phyloP scores from a whole-genome alignment of 2,113 vertebrate species.

The Cardinalis cardinalis region DNA sequence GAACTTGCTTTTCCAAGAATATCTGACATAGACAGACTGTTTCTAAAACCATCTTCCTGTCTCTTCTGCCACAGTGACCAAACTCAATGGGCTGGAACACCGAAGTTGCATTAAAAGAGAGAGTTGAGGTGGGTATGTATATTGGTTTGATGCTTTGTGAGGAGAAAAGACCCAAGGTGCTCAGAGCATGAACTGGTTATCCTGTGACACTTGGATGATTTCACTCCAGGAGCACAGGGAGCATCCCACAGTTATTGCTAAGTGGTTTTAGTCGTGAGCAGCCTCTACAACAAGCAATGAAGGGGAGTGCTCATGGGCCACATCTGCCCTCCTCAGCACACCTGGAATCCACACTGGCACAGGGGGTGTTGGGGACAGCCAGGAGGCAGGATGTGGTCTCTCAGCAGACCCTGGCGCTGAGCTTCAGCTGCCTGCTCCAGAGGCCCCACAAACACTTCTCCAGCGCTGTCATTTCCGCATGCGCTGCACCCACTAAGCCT shows the following conservation, averaged over 20 bases:
- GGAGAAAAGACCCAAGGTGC: background rate
- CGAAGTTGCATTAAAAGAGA: background rate
- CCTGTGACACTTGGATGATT: background rate
- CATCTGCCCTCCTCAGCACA: background rate
- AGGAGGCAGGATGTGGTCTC: background rate
- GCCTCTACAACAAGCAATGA: background rate
- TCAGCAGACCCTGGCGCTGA: background rate
- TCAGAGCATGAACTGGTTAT: background rate
- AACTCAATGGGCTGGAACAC: background rate
- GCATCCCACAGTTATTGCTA: background rate
- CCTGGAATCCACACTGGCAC: background rate
- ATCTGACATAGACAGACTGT: background rate
- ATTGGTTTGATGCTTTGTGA: background rate
- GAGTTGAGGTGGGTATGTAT: background rate
- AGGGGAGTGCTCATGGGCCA: background rate
- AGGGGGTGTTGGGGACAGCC: background rate
- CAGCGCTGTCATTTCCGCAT: background rate
- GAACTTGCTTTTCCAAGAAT: background rate
- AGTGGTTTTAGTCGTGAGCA: background rate
- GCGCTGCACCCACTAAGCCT: background rate
- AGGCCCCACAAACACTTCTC: background rate
- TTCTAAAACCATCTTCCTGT: background rate
- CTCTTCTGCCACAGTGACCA: background rate
- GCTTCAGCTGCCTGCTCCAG: background rate
- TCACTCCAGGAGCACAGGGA: background rate